Conservation (phyloP, 1,140 invertebrate species). For the Drosophila eugracilis region DNA sequence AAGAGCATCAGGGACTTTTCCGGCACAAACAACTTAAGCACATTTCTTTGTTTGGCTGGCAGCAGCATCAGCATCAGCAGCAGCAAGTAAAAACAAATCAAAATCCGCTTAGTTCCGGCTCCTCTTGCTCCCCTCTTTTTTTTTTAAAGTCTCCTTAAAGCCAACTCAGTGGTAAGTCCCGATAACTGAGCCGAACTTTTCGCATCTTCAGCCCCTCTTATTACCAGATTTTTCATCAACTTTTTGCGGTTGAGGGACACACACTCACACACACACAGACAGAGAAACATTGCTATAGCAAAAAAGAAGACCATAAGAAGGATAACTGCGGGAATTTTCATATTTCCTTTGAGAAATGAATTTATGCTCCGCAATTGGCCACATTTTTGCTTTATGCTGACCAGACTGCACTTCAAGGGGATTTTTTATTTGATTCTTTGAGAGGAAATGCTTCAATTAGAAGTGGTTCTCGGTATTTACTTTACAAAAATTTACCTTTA, state of each 20-base stretch:
- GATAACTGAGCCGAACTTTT: conserved; percentile 48
- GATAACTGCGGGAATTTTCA: conserved; percentile 47
- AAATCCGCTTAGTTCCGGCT: conserved; percentile 64
- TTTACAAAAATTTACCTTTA: conserved; percentile 4
- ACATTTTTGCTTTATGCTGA: conserved; percentile 25
- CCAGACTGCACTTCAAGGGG: conserved; percentile 9
- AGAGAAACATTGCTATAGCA: no score
- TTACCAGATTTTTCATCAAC: conserved; percentile 17
- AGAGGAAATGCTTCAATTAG: conserved; percentile 24
- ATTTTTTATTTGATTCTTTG: conserved; percentile 7
- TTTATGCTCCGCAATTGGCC: conserved; percentile 28
- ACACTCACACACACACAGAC: not conserved
- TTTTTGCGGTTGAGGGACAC: conserved; percentile 23
- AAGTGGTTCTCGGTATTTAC: conserved; percentile 23
- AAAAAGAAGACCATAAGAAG: conserved; percentile 11
- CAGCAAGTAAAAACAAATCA: conserved; percentile 64
- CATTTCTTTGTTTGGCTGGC: conserved; percentile 34
- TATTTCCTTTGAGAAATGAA: conserved; percentile 44
- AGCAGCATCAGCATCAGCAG: conserved; percentile 3
- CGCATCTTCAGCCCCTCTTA: conserved; percentile 4
- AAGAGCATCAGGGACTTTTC: conserved; percentile 63
- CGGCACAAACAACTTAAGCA: conserved; percentile 61
- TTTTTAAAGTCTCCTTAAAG: conserved; percentile 59
- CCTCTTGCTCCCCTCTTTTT: not conserved
- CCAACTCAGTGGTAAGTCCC: conserved; percentile 34